phyloP scores from a whole-genome alignment of 2,888 invertebrate species.

The Phoronis australis region DNA sequence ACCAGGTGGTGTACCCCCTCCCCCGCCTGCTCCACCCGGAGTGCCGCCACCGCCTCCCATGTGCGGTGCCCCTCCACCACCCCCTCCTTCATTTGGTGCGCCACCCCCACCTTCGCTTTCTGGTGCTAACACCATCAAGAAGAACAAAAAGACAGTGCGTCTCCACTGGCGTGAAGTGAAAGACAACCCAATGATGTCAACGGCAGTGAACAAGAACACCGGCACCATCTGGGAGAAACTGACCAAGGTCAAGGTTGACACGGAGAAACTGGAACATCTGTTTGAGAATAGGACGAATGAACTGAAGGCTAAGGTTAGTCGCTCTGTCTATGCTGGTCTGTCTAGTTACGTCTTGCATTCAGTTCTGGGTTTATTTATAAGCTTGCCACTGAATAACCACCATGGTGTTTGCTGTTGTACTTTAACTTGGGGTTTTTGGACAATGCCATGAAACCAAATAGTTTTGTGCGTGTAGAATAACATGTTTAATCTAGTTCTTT shows the following conservation, averaged over 20 bases:
- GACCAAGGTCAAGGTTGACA: slow-evolving; percentile 65
- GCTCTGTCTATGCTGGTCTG: neutral
- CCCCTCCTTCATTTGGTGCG: slow-evolving; percentile 25
- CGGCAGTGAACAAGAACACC: slow-evolving; percentile 29
- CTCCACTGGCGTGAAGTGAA: slow-evolving; percentile 89
- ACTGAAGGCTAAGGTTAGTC: slow-evolving; percentile 80
- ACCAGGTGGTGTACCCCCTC: slow-evolving; percentile 21
- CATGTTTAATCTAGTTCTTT: too few relatives aligned
- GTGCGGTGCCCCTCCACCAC: slow-evolving; percentile 24
- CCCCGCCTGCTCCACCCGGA: slow-evolving; percentile 11
- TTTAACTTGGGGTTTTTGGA: too few relatives aligned
- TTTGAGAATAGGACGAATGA: slow-evolving; percentile 97
- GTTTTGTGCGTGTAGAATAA: too few relatives aligned
- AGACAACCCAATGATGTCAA: slow-evolving; percentile 38
- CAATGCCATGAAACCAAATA: too few relatives aligned
- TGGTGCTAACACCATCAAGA: slow-evolving; percentile 31
- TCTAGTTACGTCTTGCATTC: too few relatives aligned
- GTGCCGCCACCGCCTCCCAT: slow-evolving; percentile 24
- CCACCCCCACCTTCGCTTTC: slow-evolving; percentile 29
- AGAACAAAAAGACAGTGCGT: slow-evolving; percentile 88
- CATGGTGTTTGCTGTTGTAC: too few relatives aligned
- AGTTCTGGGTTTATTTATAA: too few relatives aligned
- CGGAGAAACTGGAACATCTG: slow-evolving; percentile 86
- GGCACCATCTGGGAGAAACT: slow-evolving; percentile 47
- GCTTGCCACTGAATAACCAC: too few relatives aligned